Conservation (phyloP, 2,113 vertebrate species). For the Uria aalge region DNA sequence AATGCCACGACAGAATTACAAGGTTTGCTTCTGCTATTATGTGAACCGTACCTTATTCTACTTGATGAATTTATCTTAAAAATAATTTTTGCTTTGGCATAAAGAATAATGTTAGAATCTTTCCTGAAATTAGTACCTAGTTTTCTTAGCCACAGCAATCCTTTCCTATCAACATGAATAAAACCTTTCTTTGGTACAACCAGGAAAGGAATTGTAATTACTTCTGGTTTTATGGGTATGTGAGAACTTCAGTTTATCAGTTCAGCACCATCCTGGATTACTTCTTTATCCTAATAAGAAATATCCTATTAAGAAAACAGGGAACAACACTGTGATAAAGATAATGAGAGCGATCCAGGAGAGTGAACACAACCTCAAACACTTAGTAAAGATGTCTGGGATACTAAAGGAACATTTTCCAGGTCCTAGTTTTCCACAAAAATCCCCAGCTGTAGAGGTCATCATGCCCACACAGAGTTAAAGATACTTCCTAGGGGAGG, state of each 20-base stretch:
- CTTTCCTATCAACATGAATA: neutral
- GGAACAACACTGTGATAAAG: neutral
- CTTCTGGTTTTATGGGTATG: neutral
- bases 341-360: neutral
- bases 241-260: neutral
- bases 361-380: neutral
- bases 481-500: neutral
- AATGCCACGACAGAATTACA: neutral
- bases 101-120: neutral
- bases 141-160: neutral
- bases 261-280: neutral
- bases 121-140: neutral
- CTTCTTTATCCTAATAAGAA: neutral
- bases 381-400: neutral
- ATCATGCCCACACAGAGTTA: neutral
- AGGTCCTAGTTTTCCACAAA: neutral
- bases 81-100: neutral
- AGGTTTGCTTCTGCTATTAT: neutral
- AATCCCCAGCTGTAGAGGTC: neutral
- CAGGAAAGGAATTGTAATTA: neutral
- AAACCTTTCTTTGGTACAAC: neutral
- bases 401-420: neutral
- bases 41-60: neutral
- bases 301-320: neutral
- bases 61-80: neutral